Evolutionary conservation across 2,797 vertebrate genomes (phyloP), one percentile per base, ranked within the genome.

Genomic region (Melanotaenia pygmaea): DNA sequence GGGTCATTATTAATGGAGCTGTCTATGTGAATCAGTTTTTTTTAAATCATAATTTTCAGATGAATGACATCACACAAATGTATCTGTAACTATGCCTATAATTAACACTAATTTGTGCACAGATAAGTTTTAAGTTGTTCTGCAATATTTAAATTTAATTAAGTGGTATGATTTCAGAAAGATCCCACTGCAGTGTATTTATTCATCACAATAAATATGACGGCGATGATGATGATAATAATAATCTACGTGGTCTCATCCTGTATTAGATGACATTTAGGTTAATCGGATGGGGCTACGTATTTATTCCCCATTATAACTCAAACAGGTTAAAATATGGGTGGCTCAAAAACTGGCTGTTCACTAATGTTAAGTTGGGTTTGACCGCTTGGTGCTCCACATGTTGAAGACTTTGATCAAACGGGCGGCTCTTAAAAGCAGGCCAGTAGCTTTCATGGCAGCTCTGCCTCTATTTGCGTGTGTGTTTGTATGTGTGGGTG

Each of bases 71-170:
- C n/a, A 2, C 3, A 54, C 22, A 51, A n/a, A 59, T 12, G 43
- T 47, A n/a, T 64, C 51, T 47, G 54, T 32, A 54, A 26, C 58
- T 67, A 18, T 80, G 53, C 16, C 18, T 18, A 6, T 35, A 45
- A 54, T 66, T 67, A 51, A 59, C 9, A 12, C 32, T 32, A 13
- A 32, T 64, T 54, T 57, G 3, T n/a, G 26, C 28, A 40, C 51
- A 45, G 12, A 30, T 40, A 30, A 28, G 34, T 24, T 59, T 65
- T 64, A 70, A 68, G 73, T 68, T 56, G 76, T 67, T 77, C 57
- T 67, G 45, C 34, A 61, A 32, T 64, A 64, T 72, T 78, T 54
- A 30, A 45, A 62, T 63, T 37, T 16, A 32, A 26, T 11, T 57
- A 54, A 24, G 34, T 69, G 26, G 40, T 47, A 68, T 28, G 26